Conservation (phyloP, 92 coral and sea anemone species). For the Paragorgia papillata region DNA sequence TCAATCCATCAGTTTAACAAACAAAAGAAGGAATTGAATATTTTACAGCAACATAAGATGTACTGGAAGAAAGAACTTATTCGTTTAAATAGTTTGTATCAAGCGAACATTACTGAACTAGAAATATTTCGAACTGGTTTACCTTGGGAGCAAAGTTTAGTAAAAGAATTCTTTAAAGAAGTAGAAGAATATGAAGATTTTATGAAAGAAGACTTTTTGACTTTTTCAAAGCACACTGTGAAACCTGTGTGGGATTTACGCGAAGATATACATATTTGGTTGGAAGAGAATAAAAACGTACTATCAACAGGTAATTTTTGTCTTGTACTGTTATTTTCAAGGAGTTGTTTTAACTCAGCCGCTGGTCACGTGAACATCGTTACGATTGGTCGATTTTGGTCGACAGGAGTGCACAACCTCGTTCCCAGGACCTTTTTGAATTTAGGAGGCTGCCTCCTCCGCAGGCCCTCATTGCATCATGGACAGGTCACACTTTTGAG, state of each 20-base stretch:
- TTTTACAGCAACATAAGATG: slow-evolving; percentile 86
- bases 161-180: slow-evolving; percentile 83
- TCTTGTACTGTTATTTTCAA: no score
- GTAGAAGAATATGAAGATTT: slow-evolving; percentile 75
- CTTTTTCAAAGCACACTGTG: slow-evolving; percentile 76
- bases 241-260: slow-evolving; percentile 91
- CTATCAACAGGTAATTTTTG: slow-evolving; percentile 66
- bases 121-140: slow-evolving; percentile 78
- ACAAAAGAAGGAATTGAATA: slow-evolving; percentile 78
- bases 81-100: slow-evolving; percentile 73
- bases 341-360: no score
- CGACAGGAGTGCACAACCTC: no score
- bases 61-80: slow-evolving; percentile 91
- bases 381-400: no score
- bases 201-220: slow-evolving; percentile 71
- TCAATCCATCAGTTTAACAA: slow-evolving; percentile 79
- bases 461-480: no score
- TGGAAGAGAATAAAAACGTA: slow-evolving; percentile 86
- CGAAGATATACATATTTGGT: slow-evolving; percentile 95
- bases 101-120: slow-evolving; percentile 68
- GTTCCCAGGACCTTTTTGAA: no score
- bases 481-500: no score
- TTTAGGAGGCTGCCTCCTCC: no score
- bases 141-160: slow-evolving; percentile 67
- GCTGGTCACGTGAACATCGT: no score